Conservation (phyloP, 2,888 invertebrate species). For the Pheosia gnoma region DNA sequence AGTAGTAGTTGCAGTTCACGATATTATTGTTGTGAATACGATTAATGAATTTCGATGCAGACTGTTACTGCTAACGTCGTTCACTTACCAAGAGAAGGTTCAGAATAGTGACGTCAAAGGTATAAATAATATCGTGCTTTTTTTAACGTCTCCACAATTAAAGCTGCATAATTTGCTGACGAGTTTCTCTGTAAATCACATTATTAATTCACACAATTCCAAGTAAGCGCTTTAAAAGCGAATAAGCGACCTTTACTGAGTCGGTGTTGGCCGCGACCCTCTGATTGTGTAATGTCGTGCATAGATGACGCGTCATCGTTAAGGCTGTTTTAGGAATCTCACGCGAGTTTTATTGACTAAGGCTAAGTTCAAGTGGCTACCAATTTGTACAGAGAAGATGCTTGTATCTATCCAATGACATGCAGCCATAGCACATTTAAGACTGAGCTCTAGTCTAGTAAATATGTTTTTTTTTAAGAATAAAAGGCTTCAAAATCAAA, state of each 20-base stretch:
- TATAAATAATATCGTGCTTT: too few relatives aligned
- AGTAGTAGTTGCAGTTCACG: too few relatives aligned
- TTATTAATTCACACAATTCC: slow-evolving; percentile 30
- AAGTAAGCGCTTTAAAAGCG: slow-evolving; percentile 29
- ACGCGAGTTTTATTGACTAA: background rate
- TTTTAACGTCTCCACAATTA: too few relatives aligned
- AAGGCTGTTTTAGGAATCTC: background rate
- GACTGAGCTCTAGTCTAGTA: too few relatives aligned
- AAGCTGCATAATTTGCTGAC: background rate
- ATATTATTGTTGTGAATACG: background rate
- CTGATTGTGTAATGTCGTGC: slow-evolving; percentile 18
- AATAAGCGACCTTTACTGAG: slow-evolving; percentile 30
- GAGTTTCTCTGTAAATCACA: slow-evolving; percentile 1
- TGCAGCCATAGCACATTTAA: too few relatives aligned
- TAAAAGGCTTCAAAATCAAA: too few relatives aligned
- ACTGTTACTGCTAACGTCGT: background rate
- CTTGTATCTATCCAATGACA: too few relatives aligned
- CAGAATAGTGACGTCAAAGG: too few relatives aligned
- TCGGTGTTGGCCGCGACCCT: slow-evolving; percentile 6
- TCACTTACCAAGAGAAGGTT: background rate
- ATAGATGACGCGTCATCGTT: slow-evolving; percentile 18
- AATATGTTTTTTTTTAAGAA: too few relatives aligned
- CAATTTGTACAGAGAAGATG: too few relatives aligned
- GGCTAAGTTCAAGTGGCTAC: background rate
- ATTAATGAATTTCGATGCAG: background rate